These are phyloP conservation scores for Nematolebias whitei DNA, from an alignment of 2,113 vertebrate genomes.

Conservation along the genomic window DNA sequence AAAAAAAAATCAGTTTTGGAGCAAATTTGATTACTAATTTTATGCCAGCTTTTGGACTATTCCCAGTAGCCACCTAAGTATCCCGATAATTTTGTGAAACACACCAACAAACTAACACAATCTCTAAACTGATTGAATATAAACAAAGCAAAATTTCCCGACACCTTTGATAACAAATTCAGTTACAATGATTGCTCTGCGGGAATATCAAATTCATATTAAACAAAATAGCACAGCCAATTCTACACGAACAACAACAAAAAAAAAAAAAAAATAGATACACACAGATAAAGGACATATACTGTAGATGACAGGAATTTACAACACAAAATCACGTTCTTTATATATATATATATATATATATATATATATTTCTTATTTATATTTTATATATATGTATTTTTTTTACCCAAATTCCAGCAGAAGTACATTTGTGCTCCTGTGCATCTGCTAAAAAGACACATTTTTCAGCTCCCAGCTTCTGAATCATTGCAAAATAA, in stretches of 20 bases:
- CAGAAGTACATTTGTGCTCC: constrained; percentile 72
- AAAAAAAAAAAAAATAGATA: constrained; percentile 77
- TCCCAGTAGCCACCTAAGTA: constrained; percentile 60
- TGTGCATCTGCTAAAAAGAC: constrained; percentile 66
- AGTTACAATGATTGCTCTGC: constrained; percentile 75
- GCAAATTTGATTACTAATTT: constrained; percentile 60
- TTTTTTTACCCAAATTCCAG: constrained; percentile 60
- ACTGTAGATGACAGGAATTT: constrained; percentile 81
- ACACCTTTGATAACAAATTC: constrained; percentile 74
- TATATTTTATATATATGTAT: constrained; percentile 23
- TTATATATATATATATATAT: constrained; percentile 50
- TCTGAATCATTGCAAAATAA: constrained; percentile 50
- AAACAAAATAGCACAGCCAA: constrained; percentile 79
- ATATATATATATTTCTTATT: too few species aligned
- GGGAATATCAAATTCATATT: constrained; percentile 75
- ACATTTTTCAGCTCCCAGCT: constrained; percentile 62
- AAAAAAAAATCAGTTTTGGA: constrained; percentile 61
- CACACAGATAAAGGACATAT: constrained; percentile 80
- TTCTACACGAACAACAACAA: constrained; percentile 77
- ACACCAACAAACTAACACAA: constrained; percentile 80
- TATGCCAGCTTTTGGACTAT: constrained; percentile 66
- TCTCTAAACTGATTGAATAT: constrained; percentile 75
- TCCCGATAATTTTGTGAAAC: constrained; percentile 66
- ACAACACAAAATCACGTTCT: constrained; percentile 82
- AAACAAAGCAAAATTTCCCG: constrained; percentile 75